Evolutionary conservation across 1,140 invertebrate genomes (phyloP).

Genomic region (Helicoverpa armigera): DNA sequence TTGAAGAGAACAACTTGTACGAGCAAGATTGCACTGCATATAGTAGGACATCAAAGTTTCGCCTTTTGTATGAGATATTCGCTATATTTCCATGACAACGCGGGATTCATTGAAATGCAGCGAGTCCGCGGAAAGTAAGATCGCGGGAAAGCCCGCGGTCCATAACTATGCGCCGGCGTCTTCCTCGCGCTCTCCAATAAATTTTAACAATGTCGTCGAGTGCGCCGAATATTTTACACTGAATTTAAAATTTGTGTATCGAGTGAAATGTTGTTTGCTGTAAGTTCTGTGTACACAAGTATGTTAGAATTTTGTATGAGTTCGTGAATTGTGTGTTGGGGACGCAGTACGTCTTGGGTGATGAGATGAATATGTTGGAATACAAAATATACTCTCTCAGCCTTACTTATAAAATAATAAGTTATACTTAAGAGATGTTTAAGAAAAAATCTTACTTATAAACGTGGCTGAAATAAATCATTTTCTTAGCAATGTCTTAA

Average conservation of each 20-base stretch:
- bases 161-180: slow-evolving; percentile 46
- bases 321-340: neutral
- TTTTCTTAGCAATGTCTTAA: too few relatives aligned
- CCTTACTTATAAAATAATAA: too few relatives aligned
- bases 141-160: slow-evolving; percentile 36
- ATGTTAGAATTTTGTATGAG: neutral
- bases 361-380: too few relatives aligned
- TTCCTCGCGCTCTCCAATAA: slow-evolving; percentile 33
- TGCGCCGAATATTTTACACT: slow-evolving; percentile 49
- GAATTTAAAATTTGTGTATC: slow-evolving; percentile 47
- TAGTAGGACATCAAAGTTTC: slow-evolving; percentile 48
- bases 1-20: slow-evolving; percentile 39
- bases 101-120: slow-evolving; percentile 52
- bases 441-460: too few relatives aligned
- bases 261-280: slow-evolving; percentile 31
- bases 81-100: slow-evolving; percentile 53
- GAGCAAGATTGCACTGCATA: slow-evolving; percentile 43
- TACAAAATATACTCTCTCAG: too few relatives aligned
- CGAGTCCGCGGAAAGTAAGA: slow-evolving; percentile 45
- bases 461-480: too few relatives aligned
- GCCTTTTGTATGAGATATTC: slow-evolving; percentile 45
- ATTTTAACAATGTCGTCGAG: slow-evolving; percentile 47
- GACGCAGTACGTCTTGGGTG: neutral
- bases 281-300: slow-evolving; percentile 3
- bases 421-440: too few relatives aligned